Evolutionary conservation across 2,113 vertebrate species (phyloP).

Genomic region (Miniopterus natalensis): DNA sequence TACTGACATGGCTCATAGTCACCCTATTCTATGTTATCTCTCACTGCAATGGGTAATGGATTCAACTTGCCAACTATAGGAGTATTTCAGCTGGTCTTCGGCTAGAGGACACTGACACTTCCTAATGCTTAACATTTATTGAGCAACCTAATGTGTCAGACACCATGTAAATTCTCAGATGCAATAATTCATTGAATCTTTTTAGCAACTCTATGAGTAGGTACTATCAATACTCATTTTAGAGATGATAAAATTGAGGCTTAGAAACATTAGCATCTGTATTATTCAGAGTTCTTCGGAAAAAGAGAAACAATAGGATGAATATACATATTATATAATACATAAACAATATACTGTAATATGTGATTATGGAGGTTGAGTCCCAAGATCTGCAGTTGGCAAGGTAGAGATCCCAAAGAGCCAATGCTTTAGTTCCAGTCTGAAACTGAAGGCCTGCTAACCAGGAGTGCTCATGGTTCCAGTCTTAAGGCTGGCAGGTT

Average conservation of each 20-base stretch:
- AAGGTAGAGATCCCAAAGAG: background rate
- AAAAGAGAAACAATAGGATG: background rate
- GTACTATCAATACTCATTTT: background rate
- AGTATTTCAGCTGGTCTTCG: background rate
- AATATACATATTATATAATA: background rate
- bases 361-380: background rate
- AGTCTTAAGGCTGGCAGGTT: background rate
- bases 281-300: background rate
- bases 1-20: background rate
- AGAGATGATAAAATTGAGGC: background rate
- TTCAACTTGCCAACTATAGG: background rate
- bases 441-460: background rate
- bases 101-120: background rate
- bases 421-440: background rate
- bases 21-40: background rate
- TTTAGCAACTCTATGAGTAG: background rate
- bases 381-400: background rate
- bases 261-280: background rate
- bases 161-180: background rate
- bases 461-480: background rate
- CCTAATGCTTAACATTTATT: background rate
- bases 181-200: background rate
- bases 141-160: background rate
- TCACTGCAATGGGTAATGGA: background rate
- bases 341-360: background rate